Evolutionary conservation across 2,888 invertebrate species (phyloP), one percentile per base, ranked within the genome.

Genomic region (Phorcus lineatus): DNA sequence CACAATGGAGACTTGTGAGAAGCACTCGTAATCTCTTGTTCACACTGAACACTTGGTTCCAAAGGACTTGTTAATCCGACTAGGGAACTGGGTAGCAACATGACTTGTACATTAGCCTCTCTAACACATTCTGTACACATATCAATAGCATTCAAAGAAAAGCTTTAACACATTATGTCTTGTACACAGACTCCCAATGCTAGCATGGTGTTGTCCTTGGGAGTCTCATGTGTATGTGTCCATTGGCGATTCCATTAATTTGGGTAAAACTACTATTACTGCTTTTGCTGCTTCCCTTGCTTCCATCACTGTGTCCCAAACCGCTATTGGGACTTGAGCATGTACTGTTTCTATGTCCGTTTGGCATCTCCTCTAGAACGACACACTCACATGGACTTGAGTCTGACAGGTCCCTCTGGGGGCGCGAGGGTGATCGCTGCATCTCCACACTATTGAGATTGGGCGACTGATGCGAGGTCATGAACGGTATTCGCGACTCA

Each of bases 171-270:
- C 57, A 24, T 24, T 57, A 70, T 19, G 19, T 47, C 13, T 62
- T 24, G 7, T 9, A 22, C 22, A 22, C 22, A 36, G 3, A 6
- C 13, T 13, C 47, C 31, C 52, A 75, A 74, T 83, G 86, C 84
- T 88, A 90, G 86, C 90, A 90, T 36, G 86, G 86, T 22, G 89
- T 86, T 78, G 88, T 88, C 82, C 87, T 82, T 90, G 94, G 40
- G 94, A 95, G 80, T 77, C 85, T 82, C 31, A 84, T 47, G 86
- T 79, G 87, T 78, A 89, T 86, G 85, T 91, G 91, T 74, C 92
- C 92, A 81, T 92, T 92, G n/a, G 90, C 89, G 53, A 91, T 81
- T 80, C 91, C 91, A 80, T 92, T 91, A 81, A 89, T 87, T 78
- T 86, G 89, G 81, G 89, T 87, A 80, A 89, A 88, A 81, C 88